Conservation (phyloP, 2,888 invertebrate genomes). For the Hydroisotoma schaefferi region DNA sequence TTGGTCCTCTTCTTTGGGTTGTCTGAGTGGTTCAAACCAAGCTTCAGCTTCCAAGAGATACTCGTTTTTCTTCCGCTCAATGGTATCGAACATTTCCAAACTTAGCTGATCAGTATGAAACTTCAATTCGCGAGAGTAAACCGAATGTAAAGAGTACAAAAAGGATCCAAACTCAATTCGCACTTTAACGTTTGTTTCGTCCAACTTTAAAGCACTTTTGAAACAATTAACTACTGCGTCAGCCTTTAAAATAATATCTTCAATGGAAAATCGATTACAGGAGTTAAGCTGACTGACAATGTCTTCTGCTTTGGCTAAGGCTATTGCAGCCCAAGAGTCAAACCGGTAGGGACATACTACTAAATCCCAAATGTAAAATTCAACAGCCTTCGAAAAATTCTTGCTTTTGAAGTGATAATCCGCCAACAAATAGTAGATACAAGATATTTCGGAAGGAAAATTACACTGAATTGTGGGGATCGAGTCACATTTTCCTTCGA, state of each 20-base stretch:
- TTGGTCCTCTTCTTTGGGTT: conserved; percentile 56
- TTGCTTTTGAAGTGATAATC: conserved; percentile 89
- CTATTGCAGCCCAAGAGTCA: conserved; percentile 91
- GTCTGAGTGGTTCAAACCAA: conserved; percentile 62
- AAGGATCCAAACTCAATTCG: conserved; percentile 91
- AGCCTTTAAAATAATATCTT: conserved; percentile 58
- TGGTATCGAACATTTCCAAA: conserved; percentile 57
- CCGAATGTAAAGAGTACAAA: conserved; percentile 84
- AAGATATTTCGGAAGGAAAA: conserved; percentile 54
- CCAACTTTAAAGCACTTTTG: conserved; percentile 70
- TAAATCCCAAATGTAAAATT: conserved; percentile 78
- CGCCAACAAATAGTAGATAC: conserved; percentile 83
- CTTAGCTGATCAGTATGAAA: conserved; percentile 52
- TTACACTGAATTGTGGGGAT: conserved; percentile 1
- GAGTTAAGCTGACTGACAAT: conserved; percentile 78
- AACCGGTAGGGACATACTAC: conserved; percentile 71
- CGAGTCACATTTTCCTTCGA: conserved; percentile 12
- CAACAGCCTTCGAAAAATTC: conserved; percentile 68
- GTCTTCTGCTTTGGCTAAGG: conserved; percentile 71
- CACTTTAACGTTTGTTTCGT: conserved; percentile 68
- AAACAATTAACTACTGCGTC: conserved; percentile 76
- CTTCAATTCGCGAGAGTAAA: conserved; percentile 79
- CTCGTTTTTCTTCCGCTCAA: conserved; percentile 72
- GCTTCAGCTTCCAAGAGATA: conserved; percentile 73
- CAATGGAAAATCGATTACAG: conserved; percentile 47